Evolutionary conservation across 1,140 invertebrate genomes (phyloP).

Genomic region (Chlorops oryzae): DNA sequence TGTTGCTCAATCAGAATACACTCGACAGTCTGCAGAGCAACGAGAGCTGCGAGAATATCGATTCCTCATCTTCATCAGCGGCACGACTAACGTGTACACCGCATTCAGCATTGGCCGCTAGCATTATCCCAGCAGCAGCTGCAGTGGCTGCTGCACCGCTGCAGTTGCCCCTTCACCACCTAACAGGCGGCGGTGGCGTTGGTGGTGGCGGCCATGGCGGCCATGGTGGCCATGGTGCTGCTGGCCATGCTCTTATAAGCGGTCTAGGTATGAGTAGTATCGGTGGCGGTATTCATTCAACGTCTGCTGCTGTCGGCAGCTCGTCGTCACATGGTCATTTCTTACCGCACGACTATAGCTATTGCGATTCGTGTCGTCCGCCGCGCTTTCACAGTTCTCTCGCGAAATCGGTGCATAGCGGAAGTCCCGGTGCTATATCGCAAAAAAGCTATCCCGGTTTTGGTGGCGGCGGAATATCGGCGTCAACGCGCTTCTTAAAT

Average conservation of each 20-base stretch:
- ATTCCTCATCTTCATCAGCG: not conserved
- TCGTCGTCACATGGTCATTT: constrained; percentile 3
- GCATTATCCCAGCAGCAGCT: not conserved
- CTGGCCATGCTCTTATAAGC: no score
- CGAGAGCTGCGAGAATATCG: constrained; percentile 28
- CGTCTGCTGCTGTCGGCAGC: not conserved
- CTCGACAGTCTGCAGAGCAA: constrained; percentile 27
- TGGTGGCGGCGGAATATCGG: constrained; percentile 4
- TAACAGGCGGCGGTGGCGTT: not conserved
- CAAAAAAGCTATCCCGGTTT: constrained; percentile 11
- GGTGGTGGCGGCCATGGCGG: not conserved
- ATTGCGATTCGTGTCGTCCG: constrained; percentile 36
- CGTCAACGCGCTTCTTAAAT: no score
- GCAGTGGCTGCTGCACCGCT: not conserved
- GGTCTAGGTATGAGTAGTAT: no score
- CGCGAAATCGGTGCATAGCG: constrained; percentile 1
- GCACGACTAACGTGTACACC: not conserved
- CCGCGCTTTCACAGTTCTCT: constrained; percentile 21
- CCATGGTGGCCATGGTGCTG: no score
- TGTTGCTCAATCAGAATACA: constrained; percentile 34
- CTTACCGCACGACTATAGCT: constrained; percentile 25
- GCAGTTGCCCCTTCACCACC: constrained; percentile 4
- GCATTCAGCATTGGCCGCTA: not conserved
- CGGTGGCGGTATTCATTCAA: no score
- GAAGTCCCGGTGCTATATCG: constrained; percentile 8